Evolutionary conservation across 2,797 vertebrate genomes (phyloP), one percentile per base, ranked within the genome.

Genomic region (Sebastes variabilis): DNA sequence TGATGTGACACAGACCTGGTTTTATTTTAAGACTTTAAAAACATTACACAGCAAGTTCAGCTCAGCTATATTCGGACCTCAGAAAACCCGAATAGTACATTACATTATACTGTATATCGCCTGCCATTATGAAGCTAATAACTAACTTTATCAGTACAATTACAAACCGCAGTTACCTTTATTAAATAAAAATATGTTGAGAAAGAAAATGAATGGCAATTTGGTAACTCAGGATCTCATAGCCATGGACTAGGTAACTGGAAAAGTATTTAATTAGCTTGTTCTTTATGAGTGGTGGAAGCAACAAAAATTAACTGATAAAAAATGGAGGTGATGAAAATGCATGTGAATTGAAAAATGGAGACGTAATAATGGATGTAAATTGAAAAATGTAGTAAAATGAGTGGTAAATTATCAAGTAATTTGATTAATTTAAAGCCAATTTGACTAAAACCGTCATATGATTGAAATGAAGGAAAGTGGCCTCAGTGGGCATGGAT

Each of bases 11-110:
- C 12, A 68, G 27, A 54, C 49, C 62, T 69, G 71, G 34, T 85
- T 67, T 66, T 88, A 85, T 89, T 85, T 87, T 82, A 75, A 52
- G 86, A 85, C 46, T 62, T 29, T 25, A 78, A 59, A 72, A 79
- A 62, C 22, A 58, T 82, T 81, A 74, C 13, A 18, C 25, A 72
- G 66, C 52, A 77, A 62, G 66, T 85, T 87, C 52, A 52, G 8
- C 49, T 58, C 13, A 36, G 73, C 25, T 42, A 55, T 20, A 14
- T 71, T 67, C 55, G 14, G 22, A 10, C 22, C 3, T 38, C 24
- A 54, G 3, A 77, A 67, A 62, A 70, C 10, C 24, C 0, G 8
- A 49, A 49, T 49, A 49, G 46, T 14, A 73, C 20, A 3, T 20
- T 16, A 49, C 42, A 46, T 46, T 46, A 20, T 20, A 49, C 46